A percentile compares a stretch with the other conserved stretches of the same genome.
Conservation (phyloP, 2,113 vertebrate species). For the Tylochromis polylepis region DNA sequence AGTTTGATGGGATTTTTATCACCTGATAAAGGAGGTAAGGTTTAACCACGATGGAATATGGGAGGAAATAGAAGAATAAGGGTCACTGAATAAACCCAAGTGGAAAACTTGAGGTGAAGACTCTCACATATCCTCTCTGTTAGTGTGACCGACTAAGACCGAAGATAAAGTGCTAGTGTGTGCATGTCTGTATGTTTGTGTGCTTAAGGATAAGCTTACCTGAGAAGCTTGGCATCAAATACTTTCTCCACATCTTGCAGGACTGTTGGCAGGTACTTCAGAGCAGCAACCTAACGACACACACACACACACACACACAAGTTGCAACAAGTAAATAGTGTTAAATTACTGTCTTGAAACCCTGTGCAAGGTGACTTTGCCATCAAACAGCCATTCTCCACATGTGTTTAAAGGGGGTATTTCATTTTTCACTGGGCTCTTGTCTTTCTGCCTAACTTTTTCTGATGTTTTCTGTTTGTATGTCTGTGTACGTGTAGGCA, state of each 20-base stretch:
- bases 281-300: constrained; percentile 84
- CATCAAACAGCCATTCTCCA: neutral
- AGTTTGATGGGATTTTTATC: constrained; percentile 46
- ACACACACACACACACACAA: constrained; percentile 25
- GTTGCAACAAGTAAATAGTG: neutral
- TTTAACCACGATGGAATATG: neutral
- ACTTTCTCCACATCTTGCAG: constrained; percentile 94
- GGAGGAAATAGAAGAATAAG: neutral
- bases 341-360: neutral
- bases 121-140: constrained; percentile 1
- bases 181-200: neutral
- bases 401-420: neutral
- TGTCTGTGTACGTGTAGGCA: neutral
- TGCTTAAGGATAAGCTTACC: constrained; percentile 68
- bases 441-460: neutral
- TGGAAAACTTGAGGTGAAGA: neutral
- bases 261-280: constrained; percentile 95
- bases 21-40: constrained; percentile 9
- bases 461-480: neutral
- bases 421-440: constrained; percentile 1
- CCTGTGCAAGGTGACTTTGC: constrained; percentile 24
- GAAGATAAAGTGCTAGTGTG: neutral
- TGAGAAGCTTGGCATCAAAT: constrained; percentile 91
- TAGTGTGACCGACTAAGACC: neutral
- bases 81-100: constrained; percentile 21